Percentiles rank a stretch among this genome's conserved stretches.
phyloP scores from a whole-genome alignment of 2,888 invertebrate species.

The Nysson spinosus region DNA sequence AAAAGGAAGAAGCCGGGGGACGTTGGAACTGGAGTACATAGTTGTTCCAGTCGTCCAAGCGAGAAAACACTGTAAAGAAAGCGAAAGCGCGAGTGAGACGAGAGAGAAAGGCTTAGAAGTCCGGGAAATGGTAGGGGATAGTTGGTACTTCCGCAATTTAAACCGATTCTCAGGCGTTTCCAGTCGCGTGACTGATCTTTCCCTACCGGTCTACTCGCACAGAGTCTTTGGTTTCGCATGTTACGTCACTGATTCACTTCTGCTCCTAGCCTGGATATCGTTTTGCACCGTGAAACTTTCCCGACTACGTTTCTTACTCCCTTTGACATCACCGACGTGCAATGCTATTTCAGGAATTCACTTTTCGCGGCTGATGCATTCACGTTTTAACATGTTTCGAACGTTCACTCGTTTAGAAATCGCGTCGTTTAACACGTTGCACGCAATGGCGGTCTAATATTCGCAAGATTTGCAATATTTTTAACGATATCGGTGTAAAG shows the following conservation, averaged over 20 bases:
- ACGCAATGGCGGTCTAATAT: too few relatives aligned
- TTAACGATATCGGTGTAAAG: too few relatives aligned
- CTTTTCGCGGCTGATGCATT: not conserved
- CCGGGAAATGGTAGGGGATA: conserved; percentile 30
- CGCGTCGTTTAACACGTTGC: too few relatives aligned
- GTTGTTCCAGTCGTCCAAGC: not conserved
- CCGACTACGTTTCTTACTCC: conserved; percentile 25
- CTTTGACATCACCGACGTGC: conserved; percentile 31
- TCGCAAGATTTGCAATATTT: too few relatives aligned
- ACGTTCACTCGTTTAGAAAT: too few relatives aligned
- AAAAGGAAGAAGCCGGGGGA: conserved; percentile 37
- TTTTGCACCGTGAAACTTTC: conserved; percentile 36
- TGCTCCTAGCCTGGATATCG: conserved; percentile 18
- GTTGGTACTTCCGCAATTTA: conserved; percentile 53
- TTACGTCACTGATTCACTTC: conserved; percentile 47
- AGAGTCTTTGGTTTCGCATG: conserved; percentile 32
- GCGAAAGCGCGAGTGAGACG: conserved; percentile 8
- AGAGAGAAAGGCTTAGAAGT: conserved; percentile 32
- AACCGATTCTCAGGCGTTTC: conserved; percentile 50
- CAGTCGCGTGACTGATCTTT: conserved; percentile 50
- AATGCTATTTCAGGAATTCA: not conserved
- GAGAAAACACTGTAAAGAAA: conserved; percentile 22
- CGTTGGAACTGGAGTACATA: not conserved
- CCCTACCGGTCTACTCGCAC: conserved; percentile 12
- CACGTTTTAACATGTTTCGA: too few relatives aligned